A percentile compares a stretch with the other conserved stretches of the same genome.
Conservation (phyloP, 2,113 vertebrate species). For the Pelecanus crispus region DNA sequence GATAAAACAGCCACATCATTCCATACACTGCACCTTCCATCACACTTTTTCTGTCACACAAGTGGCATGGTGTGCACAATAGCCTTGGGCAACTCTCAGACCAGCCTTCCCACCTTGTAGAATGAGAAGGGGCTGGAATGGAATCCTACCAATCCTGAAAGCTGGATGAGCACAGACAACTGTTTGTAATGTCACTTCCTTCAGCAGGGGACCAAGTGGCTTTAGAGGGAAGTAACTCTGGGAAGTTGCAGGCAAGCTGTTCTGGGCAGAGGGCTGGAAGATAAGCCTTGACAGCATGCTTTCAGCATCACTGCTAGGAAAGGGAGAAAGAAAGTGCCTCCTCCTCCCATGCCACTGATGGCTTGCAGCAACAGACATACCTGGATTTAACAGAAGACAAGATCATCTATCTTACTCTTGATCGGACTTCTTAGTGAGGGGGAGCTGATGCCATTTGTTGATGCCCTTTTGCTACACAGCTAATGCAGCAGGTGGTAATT, state of each 20-base stretch:
- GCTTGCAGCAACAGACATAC: not conserved
- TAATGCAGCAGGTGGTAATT: not conserved
- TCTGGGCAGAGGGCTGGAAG: not conserved
- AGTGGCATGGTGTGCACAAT: too few species aligned
- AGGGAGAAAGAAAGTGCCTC: not conserved
- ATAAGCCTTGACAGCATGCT: not conserved
- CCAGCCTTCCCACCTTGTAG: not conserved
- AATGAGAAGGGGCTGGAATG: not conserved
- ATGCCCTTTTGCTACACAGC: not conserved
- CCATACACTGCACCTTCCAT: not conserved
- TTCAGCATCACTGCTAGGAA: not conserved
- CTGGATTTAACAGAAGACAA: not conserved
- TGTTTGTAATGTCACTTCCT: not conserved
- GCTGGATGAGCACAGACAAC: not conserved
- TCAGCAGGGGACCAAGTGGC: not conserved
- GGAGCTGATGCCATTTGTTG: not conserved
- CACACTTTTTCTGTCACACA: not conserved
- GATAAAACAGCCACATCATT: not conserved
- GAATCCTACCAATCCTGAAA: not conserved
- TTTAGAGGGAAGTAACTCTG: not conserved
- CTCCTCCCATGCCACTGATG: accelerated
- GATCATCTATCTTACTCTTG: not conserved
- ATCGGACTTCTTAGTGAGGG: not conserved
- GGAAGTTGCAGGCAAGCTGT: not conserved
- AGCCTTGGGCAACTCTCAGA: not conserved